These are phyloP conservation scores for Emydocephalus ijimae DNA, from an alignment of 2,113 vertebrate species.

Conservation along the genomic window DNA sequence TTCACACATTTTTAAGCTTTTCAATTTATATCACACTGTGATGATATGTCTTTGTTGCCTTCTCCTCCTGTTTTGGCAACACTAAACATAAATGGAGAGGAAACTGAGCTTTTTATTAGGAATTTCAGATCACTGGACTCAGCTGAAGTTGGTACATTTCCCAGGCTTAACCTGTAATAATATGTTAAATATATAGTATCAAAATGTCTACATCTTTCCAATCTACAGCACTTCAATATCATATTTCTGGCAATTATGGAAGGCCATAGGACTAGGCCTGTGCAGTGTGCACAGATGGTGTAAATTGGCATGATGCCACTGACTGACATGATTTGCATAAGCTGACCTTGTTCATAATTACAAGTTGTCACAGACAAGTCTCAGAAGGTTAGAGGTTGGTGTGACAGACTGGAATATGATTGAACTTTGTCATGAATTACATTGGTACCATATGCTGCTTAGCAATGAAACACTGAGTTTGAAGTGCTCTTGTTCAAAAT, in stretches of 20 bases:
- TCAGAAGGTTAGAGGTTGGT: conserved; percentile 23
- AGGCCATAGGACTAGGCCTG: neutral
- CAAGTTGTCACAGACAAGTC: conserved; percentile 1
- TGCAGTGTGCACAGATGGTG: neutral
- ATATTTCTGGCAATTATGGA: neutral
- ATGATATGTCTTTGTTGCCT: neutral
- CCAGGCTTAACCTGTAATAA: neutral
- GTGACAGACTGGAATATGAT: conserved; percentile 18
- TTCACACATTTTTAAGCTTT: neutral
- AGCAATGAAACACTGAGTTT: neutral
- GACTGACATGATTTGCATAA: conserved; percentile 13
- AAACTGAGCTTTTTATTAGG: neutral
- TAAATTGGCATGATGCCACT: neutral
- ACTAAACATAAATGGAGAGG: conserved; percentile 17
- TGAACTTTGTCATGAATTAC: conserved; percentile 30
- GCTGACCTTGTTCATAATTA: neutral
- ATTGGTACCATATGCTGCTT: conserved; percentile 31
- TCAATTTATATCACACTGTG: conserved; percentile 4
- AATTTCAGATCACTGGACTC: neutral
- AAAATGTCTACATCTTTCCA: conserved; percentile 2
- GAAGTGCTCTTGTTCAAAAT: conserved; percentile 9
- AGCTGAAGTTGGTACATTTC: conserved; percentile 18
- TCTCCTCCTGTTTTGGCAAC: neutral
- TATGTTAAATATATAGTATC: neutral
- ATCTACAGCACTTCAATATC: neutral